phyloP scores from a whole-genome alignment of 2,888 invertebrate species.

The Dione juno region DNA sequence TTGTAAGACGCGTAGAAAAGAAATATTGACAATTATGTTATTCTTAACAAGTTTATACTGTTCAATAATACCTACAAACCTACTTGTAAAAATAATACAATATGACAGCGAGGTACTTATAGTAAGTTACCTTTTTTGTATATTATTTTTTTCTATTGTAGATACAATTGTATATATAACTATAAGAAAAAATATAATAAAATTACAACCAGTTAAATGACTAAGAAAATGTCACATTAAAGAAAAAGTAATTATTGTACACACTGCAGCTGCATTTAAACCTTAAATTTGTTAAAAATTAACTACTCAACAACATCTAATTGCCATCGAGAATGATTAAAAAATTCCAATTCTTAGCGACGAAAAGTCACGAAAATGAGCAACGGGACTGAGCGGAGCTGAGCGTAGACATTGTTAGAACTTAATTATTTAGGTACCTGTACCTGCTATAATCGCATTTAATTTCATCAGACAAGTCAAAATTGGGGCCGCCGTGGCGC shows the following conservation, averaged over 20 bases:
- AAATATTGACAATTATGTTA: no score
- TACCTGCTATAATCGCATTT: constrained; percentile 23
- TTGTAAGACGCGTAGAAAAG: no score
- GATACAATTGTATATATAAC: no score
- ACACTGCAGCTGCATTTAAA: constrained; percentile 33
- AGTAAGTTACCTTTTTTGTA: no score
- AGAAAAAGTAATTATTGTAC: constrained; percentile 32
- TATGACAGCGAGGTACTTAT: no score
- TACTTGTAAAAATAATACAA: no score
- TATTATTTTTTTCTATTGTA: no score
- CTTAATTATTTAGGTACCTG: constrained; percentile 75
- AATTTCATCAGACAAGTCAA: constrained; percentile 65
- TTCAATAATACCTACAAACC: no score
- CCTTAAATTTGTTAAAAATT: constrained; percentile 32
- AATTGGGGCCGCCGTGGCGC: constrained; percentile 59
- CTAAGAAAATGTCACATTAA: constrained; percentile 30
- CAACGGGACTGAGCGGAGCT: constrained; percentile 18
- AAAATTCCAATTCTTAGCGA: constrained; percentile 26
- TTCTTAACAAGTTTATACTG: no score
- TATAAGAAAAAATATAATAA: neutral
- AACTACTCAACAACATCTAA: constrained; percentile 35
- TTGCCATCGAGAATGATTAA: constrained; percentile 39
- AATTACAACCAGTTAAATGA: constrained; percentile 29
- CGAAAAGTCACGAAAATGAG: constrained; percentile 22
- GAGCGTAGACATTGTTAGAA: constrained; percentile 65